phyloP scores from a whole-genome alignment of 2,888 invertebrate species.

The Torymus aiolomorphi region DNA sequence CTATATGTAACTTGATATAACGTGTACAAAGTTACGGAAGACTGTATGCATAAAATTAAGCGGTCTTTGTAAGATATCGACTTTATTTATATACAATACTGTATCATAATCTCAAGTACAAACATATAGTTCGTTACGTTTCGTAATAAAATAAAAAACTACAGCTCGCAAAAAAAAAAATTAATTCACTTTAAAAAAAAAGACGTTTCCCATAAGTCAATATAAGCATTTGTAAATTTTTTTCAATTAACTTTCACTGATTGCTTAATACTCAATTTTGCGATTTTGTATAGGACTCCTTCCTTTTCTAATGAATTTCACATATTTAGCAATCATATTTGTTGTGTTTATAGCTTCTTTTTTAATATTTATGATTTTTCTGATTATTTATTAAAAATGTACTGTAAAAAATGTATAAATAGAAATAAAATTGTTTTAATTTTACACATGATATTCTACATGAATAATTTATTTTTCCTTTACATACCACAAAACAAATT shows the following conservation, averaged over 20 bases:
- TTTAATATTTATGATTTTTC: conserved; percentile 56
- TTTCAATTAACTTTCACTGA: conserved; percentile 47
- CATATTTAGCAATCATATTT: conserved; percentile 52
- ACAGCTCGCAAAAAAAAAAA: conserved; percentile 57
- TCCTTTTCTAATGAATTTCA: conserved; percentile 51
- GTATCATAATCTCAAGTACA: conserved; percentile 73
- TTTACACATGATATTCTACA: conserved; percentile 31
- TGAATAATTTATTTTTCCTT: background rate
- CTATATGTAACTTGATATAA: conserved; percentile 71
- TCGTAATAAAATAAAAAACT: conserved; percentile 70
- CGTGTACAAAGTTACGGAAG: conserved; percentile 72
- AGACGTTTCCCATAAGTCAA: conserved; percentile 39
- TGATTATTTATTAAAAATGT: conserved; percentile 55
- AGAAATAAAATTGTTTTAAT: conserved; percentile 58
- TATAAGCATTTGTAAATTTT: conserved; percentile 54
- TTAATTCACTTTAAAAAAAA: conserved; percentile 39
- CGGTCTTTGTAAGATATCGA: conserved; percentile 72
- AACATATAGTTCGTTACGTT: conserved; percentile 73
- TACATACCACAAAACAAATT: background rate
- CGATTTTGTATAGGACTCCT: conserved; percentile 46
- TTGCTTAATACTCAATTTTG: conserved; percentile 55
- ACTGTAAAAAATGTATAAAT: conserved; percentile 54
- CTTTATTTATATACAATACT: conserved; percentile 73
- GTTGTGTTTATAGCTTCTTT: conserved; percentile 55
- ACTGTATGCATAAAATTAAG: conserved; percentile 67